Evolutionary conservation across 2,113 vertebrate genomes (phyloP), one percentile per base, ranked within the genome.

Genomic region (Apteryx mantelli): DNA sequence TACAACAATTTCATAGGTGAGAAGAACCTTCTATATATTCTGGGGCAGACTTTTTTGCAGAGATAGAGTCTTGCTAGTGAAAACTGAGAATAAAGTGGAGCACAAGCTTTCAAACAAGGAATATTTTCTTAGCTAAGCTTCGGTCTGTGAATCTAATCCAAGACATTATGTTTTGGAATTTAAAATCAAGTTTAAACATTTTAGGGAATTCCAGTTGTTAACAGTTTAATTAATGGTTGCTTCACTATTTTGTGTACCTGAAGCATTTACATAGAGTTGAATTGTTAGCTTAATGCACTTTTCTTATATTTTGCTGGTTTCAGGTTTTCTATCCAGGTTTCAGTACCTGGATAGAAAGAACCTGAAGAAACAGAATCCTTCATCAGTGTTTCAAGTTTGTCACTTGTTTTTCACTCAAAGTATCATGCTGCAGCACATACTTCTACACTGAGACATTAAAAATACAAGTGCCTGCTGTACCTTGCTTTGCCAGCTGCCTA

Each of bases 221-320:
- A 13, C 11, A 76, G 75, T 32, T 60, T 46, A 2, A 28, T 76
- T 70, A n/a, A 28, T n/a, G 0, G 0, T 12, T 36, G 4, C 0
- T 28, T 66, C 32, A 1, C 40, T 32, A 2, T n/a, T 22, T 32
- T 66, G 71, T 44, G 40, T 9, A 50, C 9, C 38, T 74, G 7
- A 82, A 71, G 28, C 0, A 19, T 66, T 71, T 77, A 36, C 3
- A 44, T 13, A 9, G 3, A 20, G 2, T 36, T 25, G 4, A 50
- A 48, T 28, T 80, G 73, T 81, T 53, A 44, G 3, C 56, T 89
- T 61, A 44, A 19, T 38, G 2, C 0, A 36, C 32, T 74, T 90
- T 69, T 88, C 13, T 48, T 40, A 10, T 26, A n/a, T 60, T 89
- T 89, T n/a, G 7, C 3, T 18, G 70, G 77, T 46, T 50, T 38